Conservation (phyloP, 2,797 vertebrate genomes). For the Myiothlypis chrysogaster region DNA sequence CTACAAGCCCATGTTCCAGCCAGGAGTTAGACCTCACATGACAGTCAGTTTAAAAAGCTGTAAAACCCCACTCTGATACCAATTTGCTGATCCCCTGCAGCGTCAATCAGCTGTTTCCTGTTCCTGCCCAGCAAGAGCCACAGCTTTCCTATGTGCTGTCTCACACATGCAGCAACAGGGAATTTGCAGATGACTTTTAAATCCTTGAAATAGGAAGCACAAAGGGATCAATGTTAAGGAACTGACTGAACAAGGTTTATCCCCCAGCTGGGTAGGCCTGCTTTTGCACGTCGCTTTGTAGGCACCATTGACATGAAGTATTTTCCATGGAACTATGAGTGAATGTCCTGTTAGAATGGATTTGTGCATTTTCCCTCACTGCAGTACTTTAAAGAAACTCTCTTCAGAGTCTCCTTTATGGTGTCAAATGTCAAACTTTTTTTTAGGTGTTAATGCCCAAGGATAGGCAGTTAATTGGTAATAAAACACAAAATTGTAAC, state of each 20-base stretch:
- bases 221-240: neutral
- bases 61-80: neutral
- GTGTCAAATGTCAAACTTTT: neutral
- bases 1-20: neutral
- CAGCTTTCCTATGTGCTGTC: neutral
- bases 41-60: neutral
- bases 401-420: neutral
- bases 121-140: constrained; percentile 9
- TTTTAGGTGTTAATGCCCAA: neutral
- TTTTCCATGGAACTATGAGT: neutral
- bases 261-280: neutral
- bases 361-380: neutral
- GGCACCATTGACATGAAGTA: neutral
- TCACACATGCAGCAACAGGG: neutral
- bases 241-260: neutral
- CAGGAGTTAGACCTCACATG: neutral
- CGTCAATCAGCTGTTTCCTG: neutral
- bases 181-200: neutral
- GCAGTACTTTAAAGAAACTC: neutral
- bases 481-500: neutral
- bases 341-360: neutral
- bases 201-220: neutral
- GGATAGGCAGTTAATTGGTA: neutral
- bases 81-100: neutral
- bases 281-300: rapidly evolving